These are phyloP conservation scores for Engystomops pustulosus DNA, from an alignment of 2,113 vertebrate genomes.

Conservation along the genomic window DNA sequence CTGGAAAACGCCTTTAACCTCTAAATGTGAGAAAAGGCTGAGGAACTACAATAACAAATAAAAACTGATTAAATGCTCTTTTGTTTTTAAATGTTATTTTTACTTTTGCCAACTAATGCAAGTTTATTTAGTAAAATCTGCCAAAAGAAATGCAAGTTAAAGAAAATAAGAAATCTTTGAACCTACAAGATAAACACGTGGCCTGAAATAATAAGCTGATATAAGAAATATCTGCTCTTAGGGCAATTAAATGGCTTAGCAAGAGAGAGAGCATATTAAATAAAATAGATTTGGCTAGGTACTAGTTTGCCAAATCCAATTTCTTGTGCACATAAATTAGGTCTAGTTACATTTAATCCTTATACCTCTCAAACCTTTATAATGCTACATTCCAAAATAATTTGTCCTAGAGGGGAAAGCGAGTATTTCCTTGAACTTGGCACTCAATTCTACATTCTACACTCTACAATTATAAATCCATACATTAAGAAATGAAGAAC, in stretches of 20 bases:
- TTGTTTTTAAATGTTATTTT: not conserved
- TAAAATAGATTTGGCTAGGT: not conserved
- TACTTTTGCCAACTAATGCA: not conserved
- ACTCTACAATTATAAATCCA: slow-evolving; percentile 13
- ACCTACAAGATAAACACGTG: not conserved
- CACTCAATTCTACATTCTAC: too few species aligned
- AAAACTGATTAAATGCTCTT: not conserved
- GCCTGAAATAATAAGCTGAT: not conserved
- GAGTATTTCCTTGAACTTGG: not conserved
- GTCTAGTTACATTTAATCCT: not conserved
- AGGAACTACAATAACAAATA: not conserved
- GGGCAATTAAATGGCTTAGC: not conserved
- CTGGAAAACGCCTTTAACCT: not conserved
- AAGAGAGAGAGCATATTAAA: not conserved
- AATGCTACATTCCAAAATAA: slow-evolving; percentile 1
- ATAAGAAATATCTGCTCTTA: not conserved
- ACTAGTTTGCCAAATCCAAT: slow-evolving; percentile 4
- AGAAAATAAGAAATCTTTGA: not conserved
- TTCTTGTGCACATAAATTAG: slow-evolving; percentile 30
- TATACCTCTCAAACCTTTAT: slow-evolving; percentile 14
- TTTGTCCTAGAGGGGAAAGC: not conserved
- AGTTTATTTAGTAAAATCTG: not conserved
- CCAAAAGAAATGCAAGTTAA: not conserved
- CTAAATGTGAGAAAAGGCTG: not conserved
- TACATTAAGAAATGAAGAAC: slow-evolving; percentile 29